These are phyloP conservation scores for Rhyzopertha dominica DNA, from an alignment of 1,140 invertebrate species.

Conservation along the genomic window DNA sequence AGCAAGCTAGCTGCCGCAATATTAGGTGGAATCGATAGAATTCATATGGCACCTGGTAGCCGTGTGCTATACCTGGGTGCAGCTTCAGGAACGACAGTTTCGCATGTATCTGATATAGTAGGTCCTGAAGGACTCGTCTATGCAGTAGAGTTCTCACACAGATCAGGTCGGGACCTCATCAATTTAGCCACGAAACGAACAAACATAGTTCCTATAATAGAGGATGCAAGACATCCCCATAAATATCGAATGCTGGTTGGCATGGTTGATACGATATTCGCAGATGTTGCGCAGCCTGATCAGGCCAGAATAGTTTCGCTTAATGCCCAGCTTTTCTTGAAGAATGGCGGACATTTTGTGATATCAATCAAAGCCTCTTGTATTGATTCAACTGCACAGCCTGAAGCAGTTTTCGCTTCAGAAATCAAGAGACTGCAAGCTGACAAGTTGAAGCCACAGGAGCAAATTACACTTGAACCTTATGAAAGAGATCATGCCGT, in stretches of 20 bases:
- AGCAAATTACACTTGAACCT: constrained; percentile 96
- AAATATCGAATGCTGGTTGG: constrained; percentile 98
- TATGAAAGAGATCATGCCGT: constrained; percentile 99
- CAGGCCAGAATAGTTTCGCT: constrained; percentile 97
- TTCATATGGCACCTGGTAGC: constrained; percentile 92
- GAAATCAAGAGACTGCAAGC: constrained; percentile 95
- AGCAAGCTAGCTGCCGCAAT: constrained; percentile 98
- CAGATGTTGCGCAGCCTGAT: constrained; percentile 98
- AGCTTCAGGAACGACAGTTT: constrained; percentile 98
- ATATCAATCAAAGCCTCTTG: constrained; percentile 99
- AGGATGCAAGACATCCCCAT: constrained; percentile 97
- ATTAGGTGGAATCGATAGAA: constrained; percentile 93
- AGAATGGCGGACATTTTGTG: constrained; percentile 95
- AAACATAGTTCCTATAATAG: constrained; percentile 99
- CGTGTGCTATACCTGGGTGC: constrained; percentile 98
- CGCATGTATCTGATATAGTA: constrained; percentile 97
- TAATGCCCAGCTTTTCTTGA: constrained; percentile 96
- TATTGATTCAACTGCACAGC: constrained; percentile 96
- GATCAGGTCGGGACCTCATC: constrained; percentile 92
- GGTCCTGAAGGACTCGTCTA: constrained; percentile 99
- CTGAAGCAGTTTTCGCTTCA: constrained; percentile 95
- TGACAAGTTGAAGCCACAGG: constrained; percentile 95
- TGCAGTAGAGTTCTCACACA: constrained; percentile 98
- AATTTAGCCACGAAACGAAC: constrained; percentile 98
- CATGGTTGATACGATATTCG: constrained; percentile 85